Conservation (phyloP, 1,140 invertebrate species). For the Danaus plexippus region DNA sequence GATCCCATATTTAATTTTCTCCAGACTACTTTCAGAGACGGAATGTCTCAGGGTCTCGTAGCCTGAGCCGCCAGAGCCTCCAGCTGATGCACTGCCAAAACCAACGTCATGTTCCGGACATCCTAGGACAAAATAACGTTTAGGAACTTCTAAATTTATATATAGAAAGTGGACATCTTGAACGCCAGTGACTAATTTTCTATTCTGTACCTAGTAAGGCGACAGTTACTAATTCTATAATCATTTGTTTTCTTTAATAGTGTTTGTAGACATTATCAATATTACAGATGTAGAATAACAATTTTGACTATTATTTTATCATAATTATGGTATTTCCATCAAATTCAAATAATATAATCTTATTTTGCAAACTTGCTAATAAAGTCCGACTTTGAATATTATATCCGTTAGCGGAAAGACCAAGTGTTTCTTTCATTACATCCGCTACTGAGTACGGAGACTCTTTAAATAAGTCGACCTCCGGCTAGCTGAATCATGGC, state of each 20-base stretch:
- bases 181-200: no score
- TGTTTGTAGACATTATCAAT: not conserved
- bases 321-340: no score
- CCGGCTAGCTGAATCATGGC: conserved; percentile 17
- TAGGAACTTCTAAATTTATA: no score
- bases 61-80: conserved; percentile 68
- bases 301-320: no score
- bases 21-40: conserved; percentile 54
- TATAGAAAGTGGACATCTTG: no score
- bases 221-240: not conserved
- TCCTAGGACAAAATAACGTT: conserved; percentile 25
- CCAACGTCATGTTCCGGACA: conserved; percentile 38
- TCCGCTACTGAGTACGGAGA: conserved; percentile 16
- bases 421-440: conserved; percentile 32
- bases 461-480: conserved; percentile 29
- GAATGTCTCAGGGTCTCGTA: conserved; percentile 66
- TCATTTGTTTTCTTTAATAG: not conserved
- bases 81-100: conserved; percentile 39
- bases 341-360: no score
- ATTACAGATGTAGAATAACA: no score
- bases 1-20: conserved; percentile 57
- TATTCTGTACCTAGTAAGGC: not conserved
- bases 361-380: no score
- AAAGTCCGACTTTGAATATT: not conserved
- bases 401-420: conserved; percentile 23